These are phyloP conservation scores for Imbricaverruca yamaguchii DNA, from an alignment of 2,888 invertebrate genomes.

Conservation along the genomic window DNA sequence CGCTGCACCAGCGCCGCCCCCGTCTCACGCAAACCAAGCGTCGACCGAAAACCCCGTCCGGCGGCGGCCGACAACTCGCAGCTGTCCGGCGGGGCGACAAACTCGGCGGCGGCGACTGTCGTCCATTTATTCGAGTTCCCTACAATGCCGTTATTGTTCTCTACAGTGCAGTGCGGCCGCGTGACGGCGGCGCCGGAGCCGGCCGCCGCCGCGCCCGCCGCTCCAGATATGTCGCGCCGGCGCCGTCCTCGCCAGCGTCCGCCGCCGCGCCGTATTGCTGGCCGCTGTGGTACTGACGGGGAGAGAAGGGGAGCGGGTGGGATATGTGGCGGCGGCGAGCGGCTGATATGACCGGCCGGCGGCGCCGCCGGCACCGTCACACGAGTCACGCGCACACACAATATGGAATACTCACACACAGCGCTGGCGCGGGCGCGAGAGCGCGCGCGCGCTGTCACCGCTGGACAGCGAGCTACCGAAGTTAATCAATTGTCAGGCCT, in stretches of 20 bases:
- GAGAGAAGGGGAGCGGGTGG: background rate
- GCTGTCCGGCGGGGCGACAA: background rate
- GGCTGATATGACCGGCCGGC: background rate
- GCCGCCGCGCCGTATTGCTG: background rate
- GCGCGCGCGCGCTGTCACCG: too few species aligned
- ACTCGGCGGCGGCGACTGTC: background rate
- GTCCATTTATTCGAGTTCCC: slow-evolving; percentile 4
- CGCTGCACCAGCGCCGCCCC: too few species aligned
- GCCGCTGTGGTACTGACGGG: background rate
- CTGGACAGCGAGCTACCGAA: background rate
- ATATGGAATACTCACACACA: background rate
- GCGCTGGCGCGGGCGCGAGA: background rate
- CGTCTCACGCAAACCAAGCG: too few species aligned
- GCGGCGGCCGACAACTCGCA: too few species aligned
- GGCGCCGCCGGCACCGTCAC: background rate
- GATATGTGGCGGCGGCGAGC: background rate
- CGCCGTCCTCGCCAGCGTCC: background rate
- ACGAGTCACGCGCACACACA: background rate
- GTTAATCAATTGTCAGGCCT: slow-evolving; percentile 5
- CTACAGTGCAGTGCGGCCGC: background rate
- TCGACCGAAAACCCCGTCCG: too few species aligned
- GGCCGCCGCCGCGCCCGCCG: background rate
- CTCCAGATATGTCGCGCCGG: background rate
- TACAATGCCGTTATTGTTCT: slow-evolving; percentile 11
- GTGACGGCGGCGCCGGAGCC: background rate